phyloP scores from a whole-genome alignment of 2,113 vertebrate species.

The Anguilla rostrata region DNA sequence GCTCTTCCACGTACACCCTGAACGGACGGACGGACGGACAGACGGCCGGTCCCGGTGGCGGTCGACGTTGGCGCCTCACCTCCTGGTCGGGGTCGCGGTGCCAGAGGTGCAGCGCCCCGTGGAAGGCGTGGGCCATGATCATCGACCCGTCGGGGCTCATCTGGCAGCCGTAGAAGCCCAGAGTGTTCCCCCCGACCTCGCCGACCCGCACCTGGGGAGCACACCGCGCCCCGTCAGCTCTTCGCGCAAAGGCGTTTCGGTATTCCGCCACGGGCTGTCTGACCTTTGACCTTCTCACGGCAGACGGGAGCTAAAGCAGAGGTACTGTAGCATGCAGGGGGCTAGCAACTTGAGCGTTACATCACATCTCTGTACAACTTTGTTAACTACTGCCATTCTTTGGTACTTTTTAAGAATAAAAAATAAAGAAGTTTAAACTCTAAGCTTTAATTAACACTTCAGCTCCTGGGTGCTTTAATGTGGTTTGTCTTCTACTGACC shows the following conservation, averaged over 20 bases:
- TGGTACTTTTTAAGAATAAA: conserved; percentile 5
- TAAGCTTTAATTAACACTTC: conserved; percentile 12
- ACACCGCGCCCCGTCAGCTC: too few relatives aligned
- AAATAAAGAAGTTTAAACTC: conserved; percentile 4
- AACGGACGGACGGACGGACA: neutral
- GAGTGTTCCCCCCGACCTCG: conserved; percentile 94
- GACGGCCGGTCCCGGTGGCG: neutral
- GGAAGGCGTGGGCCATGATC: conserved; percentile 91
- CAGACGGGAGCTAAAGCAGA: neutral
- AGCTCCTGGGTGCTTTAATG: conserved; percentile 22
- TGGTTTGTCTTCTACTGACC: neutral
- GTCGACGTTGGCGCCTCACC: conserved; percentile 54
- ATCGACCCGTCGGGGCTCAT: conserved; percentile 86
- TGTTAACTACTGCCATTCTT: neutral
- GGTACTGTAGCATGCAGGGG: neutral
- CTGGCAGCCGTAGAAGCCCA: conserved; percentile 93
- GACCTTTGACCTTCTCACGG: neutral
- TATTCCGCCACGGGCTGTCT: neutral
- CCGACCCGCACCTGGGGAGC: conserved; percentile 86
- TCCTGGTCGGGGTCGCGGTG: conserved; percentile 67
- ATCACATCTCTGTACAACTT: too few relatives aligned
- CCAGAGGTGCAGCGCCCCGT: conserved; percentile 94
- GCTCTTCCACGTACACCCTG: neutral
- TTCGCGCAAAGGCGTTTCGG: neutral
- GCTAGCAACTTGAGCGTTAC: neutral